phyloP scores from a whole-genome alignment of 2,797 vertebrate genomes.

The Gallinago stenura region DNA sequence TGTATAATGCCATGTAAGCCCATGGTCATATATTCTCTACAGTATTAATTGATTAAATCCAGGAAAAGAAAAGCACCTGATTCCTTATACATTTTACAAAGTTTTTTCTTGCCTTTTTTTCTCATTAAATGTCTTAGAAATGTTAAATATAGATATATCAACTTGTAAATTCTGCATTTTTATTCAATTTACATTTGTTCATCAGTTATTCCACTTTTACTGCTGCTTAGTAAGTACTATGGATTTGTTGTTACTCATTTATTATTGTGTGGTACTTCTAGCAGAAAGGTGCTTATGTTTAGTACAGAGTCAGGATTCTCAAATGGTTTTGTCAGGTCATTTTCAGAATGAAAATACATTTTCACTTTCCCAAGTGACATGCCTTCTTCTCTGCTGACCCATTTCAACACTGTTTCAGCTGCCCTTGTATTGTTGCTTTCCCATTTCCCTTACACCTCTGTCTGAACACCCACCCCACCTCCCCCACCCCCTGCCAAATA shows the following conservation, averaged over 20 bases:
- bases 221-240: neutral
- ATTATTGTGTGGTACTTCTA: neutral
- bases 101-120: neutral
- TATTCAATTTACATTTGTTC: neutral
- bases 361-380: neutral
- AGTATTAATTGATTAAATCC: neutral
- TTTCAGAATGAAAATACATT: conserved; percentile 7
- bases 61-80: neutral
- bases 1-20: neutral
- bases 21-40: neutral
- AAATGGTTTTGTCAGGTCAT: neutral
- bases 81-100: neutral
- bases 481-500: neutral
- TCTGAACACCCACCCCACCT: neutral
- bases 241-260: neutral
- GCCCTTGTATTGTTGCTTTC: neutral
- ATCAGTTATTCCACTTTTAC: neutral
- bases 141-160: neutral
- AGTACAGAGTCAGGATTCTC: neutral
- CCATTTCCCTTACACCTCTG: neutral
- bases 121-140: neutral
- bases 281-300: neutral
- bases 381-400: neutral
- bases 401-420: neutral
- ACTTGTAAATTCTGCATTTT: conserved; percentile 1